phyloP scores from a whole-genome alignment of 1,140 invertebrate species.

The Zaprionus vittiger region DNA sequence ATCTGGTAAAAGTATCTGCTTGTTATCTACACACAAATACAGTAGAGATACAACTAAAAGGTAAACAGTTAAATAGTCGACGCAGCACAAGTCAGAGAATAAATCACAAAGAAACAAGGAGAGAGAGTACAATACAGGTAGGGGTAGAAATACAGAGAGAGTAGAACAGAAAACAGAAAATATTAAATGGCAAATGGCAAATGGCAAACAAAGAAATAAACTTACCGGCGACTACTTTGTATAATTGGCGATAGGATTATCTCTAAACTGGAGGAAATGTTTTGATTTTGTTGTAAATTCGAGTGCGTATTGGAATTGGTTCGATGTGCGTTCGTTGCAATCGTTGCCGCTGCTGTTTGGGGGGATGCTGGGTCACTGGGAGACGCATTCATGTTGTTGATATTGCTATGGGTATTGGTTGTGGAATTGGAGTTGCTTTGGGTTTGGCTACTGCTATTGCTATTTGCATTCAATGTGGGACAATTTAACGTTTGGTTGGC shows the following conservation, averaged over 20 bases:
- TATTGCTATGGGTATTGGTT: conserved; percentile 47
- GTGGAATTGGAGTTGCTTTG: conserved; percentile 61
- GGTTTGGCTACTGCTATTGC: conserved; percentile 54
- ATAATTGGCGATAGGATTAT: conserved; percentile 84
- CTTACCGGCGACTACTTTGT: conserved; percentile 84
- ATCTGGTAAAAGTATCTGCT: conserved; percentile 14
- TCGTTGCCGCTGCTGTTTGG: conserved; percentile 43
- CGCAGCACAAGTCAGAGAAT: conserved; percentile 14
- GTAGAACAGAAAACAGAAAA: conserved; percentile 13
- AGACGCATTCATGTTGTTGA: conserved; percentile 56
- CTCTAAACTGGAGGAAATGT: conserved; percentile 84
- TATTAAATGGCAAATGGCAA: conserved; percentile 28
- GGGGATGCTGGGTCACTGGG: conserved; percentile 49
- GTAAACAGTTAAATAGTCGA: conserved; percentile 11
- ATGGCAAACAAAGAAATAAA: conserved; percentile 67
- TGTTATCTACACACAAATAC: conserved; percentile 54
- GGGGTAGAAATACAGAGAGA: neutral
- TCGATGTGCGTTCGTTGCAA: conserved; percentile 50
- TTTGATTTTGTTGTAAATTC: conserved; percentile 81
- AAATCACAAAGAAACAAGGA: conserved; percentile 6
- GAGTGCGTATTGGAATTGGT: conserved; percentile 58
- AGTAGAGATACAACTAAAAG: conserved; percentile 6
- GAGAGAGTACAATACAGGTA: neutral
- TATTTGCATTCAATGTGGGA: conserved; percentile 76
- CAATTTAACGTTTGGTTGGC: conserved; percentile 75